phyloP scores from a whole-genome alignment of 2,888 invertebrate genomes.

The Plebejus anna region DNA sequence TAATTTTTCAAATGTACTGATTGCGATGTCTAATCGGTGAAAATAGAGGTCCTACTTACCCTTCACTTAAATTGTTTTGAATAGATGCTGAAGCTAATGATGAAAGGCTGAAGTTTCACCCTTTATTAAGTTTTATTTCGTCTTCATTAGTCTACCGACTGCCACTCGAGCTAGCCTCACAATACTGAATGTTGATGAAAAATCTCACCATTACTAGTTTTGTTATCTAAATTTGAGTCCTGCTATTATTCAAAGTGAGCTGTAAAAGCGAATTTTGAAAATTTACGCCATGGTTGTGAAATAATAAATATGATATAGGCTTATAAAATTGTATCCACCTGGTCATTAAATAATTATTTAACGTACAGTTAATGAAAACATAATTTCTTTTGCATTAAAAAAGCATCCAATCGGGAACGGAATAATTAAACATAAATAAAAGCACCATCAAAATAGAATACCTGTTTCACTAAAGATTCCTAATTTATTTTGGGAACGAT shows the following conservation, averaged over 20 bases:
- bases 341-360: no score
- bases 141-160: neutral
- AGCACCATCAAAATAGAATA: neutral
- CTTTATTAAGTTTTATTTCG: neutral
- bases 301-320: neutral
- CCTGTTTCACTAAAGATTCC: neutral
- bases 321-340: no score
- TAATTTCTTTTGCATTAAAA: neutral
- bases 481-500: neutral
- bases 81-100: neutral
- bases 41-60: neutral
- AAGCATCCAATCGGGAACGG: neutral
- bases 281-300: neutral
- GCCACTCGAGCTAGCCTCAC: neutral
- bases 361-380: no score
- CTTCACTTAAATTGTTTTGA: neutral
- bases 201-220: constrained; percentile 10
- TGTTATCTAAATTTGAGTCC: neutral
- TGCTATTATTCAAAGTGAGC: neutral
- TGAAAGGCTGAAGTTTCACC: neutral
- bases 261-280: neutral
- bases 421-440: neutral
- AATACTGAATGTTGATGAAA: neutral
- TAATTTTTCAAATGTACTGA: neutral
- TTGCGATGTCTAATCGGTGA: neutral